Percentiles rank a stretch among this genome's conserved stretches.
Conservation (phyloP, 2,888 invertebrate species). For the Coenonympha glycerion region DNA sequence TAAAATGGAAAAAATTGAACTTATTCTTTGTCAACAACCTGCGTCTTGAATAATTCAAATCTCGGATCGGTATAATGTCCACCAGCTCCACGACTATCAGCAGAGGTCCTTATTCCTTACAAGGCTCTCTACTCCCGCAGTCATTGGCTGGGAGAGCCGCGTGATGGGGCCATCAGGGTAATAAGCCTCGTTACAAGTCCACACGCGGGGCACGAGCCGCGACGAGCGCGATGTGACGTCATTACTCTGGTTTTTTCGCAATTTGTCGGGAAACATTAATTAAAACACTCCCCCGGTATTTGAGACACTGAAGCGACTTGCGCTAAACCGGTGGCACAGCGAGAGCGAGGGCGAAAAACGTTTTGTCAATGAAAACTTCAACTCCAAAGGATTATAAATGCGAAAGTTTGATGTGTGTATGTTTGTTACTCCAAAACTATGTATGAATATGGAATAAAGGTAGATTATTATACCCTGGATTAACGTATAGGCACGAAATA, state of each 20-base stretch:
- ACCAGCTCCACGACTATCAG: too few relatives aligned
- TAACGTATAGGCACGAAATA: too few relatives aligned
- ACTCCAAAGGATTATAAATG: too few relatives aligned
- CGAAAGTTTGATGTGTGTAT: too few relatives aligned
- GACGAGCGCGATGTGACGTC: constrained; percentile 43
- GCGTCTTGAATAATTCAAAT: too few relatives aligned
- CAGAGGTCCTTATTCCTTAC: constrained; percentile 46
- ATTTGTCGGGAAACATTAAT: constrained; percentile 62
- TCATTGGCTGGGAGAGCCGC: constrained; percentile 51
- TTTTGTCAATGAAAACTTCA: too few relatives aligned
- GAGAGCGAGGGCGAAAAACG: constrained; percentile 25
- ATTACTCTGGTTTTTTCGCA: constrained; percentile 57
- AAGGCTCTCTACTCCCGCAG: constrained; percentile 57
- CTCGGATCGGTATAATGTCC: too few relatives aligned
- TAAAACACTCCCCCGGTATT: constrained; percentile 58
- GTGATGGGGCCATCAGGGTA: constrained; percentile 51
- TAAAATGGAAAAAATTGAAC: too few relatives aligned
- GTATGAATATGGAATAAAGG: too few relatives aligned
- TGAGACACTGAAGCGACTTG: constrained; percentile 49
- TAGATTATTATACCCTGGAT: too few relatives aligned
- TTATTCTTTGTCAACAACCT: too few relatives aligned
- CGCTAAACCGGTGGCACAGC: constrained; percentile 35
- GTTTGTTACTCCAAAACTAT: too few relatives aligned
- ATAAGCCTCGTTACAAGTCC: constrained; percentile 52
- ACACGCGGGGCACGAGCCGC: constrained; percentile 33